Evolutionary conservation across 2,888 invertebrate genomes (phyloP).

Genomic region (Rhingia campestris): DNA sequence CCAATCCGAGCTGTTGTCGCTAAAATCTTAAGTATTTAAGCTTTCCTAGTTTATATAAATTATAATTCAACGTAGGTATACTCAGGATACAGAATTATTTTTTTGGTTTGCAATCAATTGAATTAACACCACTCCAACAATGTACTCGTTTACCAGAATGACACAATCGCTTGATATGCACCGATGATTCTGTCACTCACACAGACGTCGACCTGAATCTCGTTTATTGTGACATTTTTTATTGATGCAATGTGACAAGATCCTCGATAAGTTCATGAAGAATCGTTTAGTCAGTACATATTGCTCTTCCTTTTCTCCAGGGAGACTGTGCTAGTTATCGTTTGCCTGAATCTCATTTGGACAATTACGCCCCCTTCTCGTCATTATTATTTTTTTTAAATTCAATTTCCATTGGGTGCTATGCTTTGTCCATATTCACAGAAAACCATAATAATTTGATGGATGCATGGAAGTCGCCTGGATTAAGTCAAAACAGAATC

Average conservation of each 20-base stretch:
- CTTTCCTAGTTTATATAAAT: no score
- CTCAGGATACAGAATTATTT: no score
- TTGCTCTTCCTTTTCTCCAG: constrained; percentile 32
- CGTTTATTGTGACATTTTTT: constrained; percentile 56
- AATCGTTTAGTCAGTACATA: constrained; percentile 38
- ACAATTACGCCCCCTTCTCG: constrained; percentile 63
- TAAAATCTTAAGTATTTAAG: no score
- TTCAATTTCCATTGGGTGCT: constrained; percentile 49
- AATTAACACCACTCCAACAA: constrained; percentile 23
- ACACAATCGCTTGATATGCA: constrained; percentile 20
- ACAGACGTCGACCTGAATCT: constrained; percentile 40
- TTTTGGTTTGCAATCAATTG: neutral
- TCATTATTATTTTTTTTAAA: constrained; percentile 5
- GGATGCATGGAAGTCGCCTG: constrained; percentile 61
- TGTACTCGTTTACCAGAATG: constrained; percentile 40
- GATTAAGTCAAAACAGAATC: constrained; percentile 53
- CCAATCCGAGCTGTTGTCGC: no score
- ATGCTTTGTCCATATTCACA: constrained; percentile 61
- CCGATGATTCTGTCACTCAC: constrained; percentile 36
- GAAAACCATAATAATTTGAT: constrained; percentile 61
- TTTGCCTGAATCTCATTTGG: constrained; percentile 49
- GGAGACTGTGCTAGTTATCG: constrained; percentile 25
- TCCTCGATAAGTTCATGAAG: constrained; percentile 68
- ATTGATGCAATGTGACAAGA: constrained; percentile 72
- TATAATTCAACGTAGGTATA: no score